Conservation (phyloP, 2,888 invertebrate genomes). For the Tipula vernalis region DNA sequence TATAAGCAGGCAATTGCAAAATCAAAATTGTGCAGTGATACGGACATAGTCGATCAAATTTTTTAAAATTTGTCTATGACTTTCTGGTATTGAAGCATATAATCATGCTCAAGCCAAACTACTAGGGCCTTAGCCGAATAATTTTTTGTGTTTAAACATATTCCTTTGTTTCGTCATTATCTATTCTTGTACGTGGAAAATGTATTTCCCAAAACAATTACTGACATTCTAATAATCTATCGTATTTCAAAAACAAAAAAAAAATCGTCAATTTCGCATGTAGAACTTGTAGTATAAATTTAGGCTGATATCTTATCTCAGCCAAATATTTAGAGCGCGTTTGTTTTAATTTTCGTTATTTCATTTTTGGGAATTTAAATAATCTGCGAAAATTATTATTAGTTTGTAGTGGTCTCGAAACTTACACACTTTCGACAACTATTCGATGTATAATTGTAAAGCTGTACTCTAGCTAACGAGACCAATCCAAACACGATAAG, state of each 20-base stretch:
- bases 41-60: too few relatives aligned
- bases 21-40: too few relatives aligned
- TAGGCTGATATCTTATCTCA: not conserved
- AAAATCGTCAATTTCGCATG: not conserved
- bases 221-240: too few relatives aligned
- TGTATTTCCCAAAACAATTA: too few relatives aligned
- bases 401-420: slow-evolving; percentile 7
- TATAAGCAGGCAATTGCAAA: not conserved
- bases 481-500: slow-evolving; percentile 8
- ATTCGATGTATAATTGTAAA: not conserved
- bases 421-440: not conserved
- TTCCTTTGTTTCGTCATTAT: too few relatives aligned
- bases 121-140: too few relatives aligned
- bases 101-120: too few relatives aligned
- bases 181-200: too few relatives aligned
- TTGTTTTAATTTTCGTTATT: not conserved
- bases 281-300: not conserved
- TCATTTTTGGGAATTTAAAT: not conserved
- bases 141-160: too few relatives aligned
- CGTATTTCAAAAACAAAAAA: too few relatives aligned
- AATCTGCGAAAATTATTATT: not conserved
- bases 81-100: too few relatives aligned
- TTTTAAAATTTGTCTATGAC: too few relatives aligned
- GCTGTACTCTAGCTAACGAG: not conserved
- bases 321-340: not conserved